Percentiles rank a stretch among this genome's conserved stretches.
Conservation (phyloP, 2,888 invertebrate species). For the Sabellastarte sp. region DNA sequence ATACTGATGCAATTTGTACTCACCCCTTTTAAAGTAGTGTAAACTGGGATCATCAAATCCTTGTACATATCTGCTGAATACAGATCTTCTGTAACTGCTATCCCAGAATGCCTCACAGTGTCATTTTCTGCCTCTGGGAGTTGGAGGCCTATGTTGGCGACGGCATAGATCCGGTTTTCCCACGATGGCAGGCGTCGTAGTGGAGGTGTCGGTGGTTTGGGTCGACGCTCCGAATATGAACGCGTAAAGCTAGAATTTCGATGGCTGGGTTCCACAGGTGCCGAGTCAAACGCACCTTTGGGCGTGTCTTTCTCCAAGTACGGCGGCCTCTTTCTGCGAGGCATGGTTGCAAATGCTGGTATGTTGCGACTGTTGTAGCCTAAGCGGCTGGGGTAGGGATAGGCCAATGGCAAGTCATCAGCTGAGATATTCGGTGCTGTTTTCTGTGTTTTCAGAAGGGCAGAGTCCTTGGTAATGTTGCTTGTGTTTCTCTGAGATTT, state of each 20-base stretch:
- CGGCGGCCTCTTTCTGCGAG: conserved; percentile 33
- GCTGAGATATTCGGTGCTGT: too few relatives aligned
- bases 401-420: conserved; percentile 33
- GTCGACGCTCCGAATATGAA: conserved; percentile 8
- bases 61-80: conserved; percentile 35
- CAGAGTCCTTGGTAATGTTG: too few relatives aligned
- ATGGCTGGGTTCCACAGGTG: conserved; percentile 1
- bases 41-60: conserved; percentile 74
- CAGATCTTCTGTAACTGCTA: conserved; percentile 21
- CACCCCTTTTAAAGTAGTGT: conserved; percentile 90
- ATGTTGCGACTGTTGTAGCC: conserved; percentile 28
- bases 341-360: conserved; percentile 47
- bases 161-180: conserved; percentile 93
- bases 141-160: conserved; percentile 59
- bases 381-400: conserved; percentile 29
- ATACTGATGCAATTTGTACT: neutral
- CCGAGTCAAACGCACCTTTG: conserved; percentile 10
- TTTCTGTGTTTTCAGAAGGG: too few relatives aligned
- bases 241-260: conserved; percentile 1
- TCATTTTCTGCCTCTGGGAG: conserved; percentile 11
- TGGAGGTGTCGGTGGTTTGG: conserved; percentile 82
- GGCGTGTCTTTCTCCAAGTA: conserved; percentile 3
- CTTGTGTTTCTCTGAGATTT: too few relatives aligned
- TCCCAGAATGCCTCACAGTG: neutral
- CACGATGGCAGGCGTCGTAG: conserved; percentile 87